phyloP scores from a whole-genome alignment of 2,113 vertebrate species.

The Takifugu flavidus region DNA sequence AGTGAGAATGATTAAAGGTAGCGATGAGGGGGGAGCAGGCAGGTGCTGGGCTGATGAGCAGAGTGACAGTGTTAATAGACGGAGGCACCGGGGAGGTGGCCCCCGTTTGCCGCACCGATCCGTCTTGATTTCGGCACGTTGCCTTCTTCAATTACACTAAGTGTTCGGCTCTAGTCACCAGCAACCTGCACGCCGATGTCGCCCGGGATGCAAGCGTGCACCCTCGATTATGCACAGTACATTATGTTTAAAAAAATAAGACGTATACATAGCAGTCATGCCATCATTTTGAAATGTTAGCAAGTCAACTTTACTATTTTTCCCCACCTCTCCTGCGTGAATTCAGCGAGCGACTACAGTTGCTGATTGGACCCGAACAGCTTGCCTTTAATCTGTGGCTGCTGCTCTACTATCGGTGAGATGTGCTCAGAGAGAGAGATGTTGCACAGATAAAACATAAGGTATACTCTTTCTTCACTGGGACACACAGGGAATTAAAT shows the following conservation, averaged over 20 bases:
- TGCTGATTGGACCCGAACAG: constrained; percentile 41
- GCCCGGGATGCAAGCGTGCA: constrained; percentile 16
- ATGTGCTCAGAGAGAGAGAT: constrained; percentile 61
- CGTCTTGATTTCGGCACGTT: constrained; percentile 76
- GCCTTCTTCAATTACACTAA: constrained; percentile 75
- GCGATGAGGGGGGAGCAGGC: constrained; percentile 58
- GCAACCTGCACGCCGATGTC: constrained; percentile 37
- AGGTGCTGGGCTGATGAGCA: constrained; percentile 77
- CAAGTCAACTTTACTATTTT: constrained; percentile 19
- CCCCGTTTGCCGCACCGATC: constrained; percentile 66
- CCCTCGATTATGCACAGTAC: constrained; percentile 17
- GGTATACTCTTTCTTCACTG: constrained; percentile 61
- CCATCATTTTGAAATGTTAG: constrained; percentile 20
- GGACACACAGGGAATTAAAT: constrained; percentile 66
- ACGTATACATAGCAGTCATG: constrained; percentile 25
- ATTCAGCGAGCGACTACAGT: constrained; percentile 20
- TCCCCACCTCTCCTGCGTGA: constrained; percentile 1
- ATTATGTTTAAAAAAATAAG: constrained; percentile 43
- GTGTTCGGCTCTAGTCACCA: constrained; percentile 55
- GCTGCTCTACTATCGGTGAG: constrained; percentile 46
- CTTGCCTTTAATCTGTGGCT: constrained; percentile 41
- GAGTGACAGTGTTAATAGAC: constrained; percentile 78
- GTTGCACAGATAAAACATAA: constrained; percentile 66
- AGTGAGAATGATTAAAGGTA: constrained; percentile 71
- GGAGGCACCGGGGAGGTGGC: constrained; percentile 69